Evolutionary conservation across 2,113 vertebrate genomes (phyloP).

Genomic region (Corythornis madagascariensis): DNA sequence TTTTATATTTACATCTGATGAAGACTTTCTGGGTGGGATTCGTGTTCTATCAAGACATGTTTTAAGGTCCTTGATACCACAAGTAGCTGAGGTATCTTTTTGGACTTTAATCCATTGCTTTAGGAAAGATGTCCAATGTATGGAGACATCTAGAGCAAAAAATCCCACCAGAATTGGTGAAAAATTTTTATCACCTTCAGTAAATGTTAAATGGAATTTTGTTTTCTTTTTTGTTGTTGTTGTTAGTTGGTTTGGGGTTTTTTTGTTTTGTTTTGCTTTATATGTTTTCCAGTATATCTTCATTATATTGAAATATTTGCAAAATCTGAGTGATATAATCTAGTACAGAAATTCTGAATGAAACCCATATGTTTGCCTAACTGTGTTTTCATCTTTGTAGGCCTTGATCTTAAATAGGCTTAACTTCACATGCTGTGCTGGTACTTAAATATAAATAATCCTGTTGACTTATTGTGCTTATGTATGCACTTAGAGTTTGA

Average conservation of each 20-base stretch:
- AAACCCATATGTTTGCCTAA: not conserved
- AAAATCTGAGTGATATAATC: not conserved
- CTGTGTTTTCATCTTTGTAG: not conserved
- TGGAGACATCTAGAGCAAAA: not conserved
- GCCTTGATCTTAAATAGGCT: constrained; percentile 29
- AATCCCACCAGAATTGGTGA: not conserved
- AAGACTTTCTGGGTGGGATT: not conserved
- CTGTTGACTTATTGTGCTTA: not conserved
- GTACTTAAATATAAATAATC: constrained; percentile 28
- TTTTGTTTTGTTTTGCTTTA: not conserved
- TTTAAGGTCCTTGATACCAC: not conserved
- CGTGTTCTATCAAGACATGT: not conserved
- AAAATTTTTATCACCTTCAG: not conserved
- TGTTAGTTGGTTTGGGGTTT: too few species aligned
- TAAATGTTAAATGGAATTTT: not conserved
- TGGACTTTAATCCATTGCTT: not conserved
- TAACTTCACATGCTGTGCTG: not conserved
- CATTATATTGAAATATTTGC: not conserved
- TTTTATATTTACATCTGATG: not conserved
- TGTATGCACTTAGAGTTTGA: not conserved
- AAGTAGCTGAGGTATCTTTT: not conserved
- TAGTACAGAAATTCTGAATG: not conserved
- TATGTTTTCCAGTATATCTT: not conserved
- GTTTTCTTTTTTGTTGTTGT: not conserved
- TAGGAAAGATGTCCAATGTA: not conserved